Conservation (phyloP, 2,888 invertebrate genomes). For the Morpho helenor region DNA sequence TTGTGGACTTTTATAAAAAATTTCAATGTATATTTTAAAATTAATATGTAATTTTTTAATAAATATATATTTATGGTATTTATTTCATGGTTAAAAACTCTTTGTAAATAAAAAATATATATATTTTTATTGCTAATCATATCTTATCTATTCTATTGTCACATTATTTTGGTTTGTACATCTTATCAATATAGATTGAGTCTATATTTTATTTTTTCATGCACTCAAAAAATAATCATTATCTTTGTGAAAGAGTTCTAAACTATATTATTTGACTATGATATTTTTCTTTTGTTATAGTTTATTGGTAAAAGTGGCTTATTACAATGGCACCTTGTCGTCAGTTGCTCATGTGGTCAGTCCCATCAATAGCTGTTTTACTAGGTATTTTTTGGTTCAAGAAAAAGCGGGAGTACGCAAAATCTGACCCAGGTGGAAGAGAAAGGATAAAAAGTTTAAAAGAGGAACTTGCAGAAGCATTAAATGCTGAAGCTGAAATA, state of each 20-base stretch:
- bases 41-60: neutral
- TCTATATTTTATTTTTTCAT: neutral
- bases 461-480: conserved; percentile 70
- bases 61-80: neutral
- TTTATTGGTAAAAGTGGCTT: conserved; percentile 83
- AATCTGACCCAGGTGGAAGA: conserved; percentile 87
- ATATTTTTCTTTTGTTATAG: conserved; percentile 57
- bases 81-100: neutral
- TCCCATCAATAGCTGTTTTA: conserved; percentile 88
- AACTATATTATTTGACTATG: too few species aligned
- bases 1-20: neutral
- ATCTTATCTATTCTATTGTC: neutral
- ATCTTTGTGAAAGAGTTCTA: too few species aligned
- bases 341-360: conserved; percentile 87
- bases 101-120: neutral
- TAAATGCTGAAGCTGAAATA: conserved; percentile 61
- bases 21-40: neutral
- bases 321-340: conserved; percentile 87
- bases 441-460: conserved; percentile 69
- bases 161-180: neutral
- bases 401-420: conserved; percentile 86
- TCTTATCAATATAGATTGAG: neutral
- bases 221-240: too few species aligned
- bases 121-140: neutral
- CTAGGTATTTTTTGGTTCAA: conserved; percentile 91